Base-by-base conservation (phyloP, 2,888 invertebrate genomes). In the Leptopterna dolabrata region DNA sequence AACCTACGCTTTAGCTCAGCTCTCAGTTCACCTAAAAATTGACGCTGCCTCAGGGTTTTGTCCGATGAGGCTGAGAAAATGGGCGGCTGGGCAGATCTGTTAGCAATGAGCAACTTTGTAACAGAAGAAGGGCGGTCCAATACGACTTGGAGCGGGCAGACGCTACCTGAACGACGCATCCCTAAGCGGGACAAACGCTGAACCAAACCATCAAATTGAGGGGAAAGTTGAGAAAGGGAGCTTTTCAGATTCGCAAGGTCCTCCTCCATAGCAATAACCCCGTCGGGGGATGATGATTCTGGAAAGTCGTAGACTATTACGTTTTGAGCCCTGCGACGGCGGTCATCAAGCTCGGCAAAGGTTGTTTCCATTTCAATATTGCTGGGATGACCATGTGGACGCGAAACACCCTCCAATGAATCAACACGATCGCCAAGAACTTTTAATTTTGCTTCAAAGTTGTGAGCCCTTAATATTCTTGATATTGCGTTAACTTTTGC, bases 321-420 rank as follows among this genome's bases (percentile, higher is more conserved):
- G 24, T 73, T 73, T 36, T 9, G 13, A 9, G 73, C 73, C 36
- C 73, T 73, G 30, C 30, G 30, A 30, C 73, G 30, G n/a, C 73
- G 73, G 30, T 73, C 73, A n/a, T 73, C 73, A 1, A 73, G n/a
- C 73, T 73, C 73, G 30, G 73, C 73, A 36, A 73, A 73, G 4
- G 6, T 30, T n/a, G 30, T 19, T n/a, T 73, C 73, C 13, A 73
- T n/a, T 6, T 36, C 36, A 73, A n/a, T n/a, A 7, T 30, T 36
- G 24, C 30, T 36, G 6, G 11, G n/a, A 16, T 36, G 13, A 27
- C 29, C 73, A 27, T 6, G 13, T 16, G 29, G 16, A 30, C 16
- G 36, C 7, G 73, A 24, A 36, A 7, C 55, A 19, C 24, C 16
- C n/a, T 73, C 73, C 6, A 73, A n/a, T 29, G 30, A n/a, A n/a